Evolutionary conservation across 2,888 invertebrate species (phyloP).

Genomic region (Oxytorus armatus): DNA sequence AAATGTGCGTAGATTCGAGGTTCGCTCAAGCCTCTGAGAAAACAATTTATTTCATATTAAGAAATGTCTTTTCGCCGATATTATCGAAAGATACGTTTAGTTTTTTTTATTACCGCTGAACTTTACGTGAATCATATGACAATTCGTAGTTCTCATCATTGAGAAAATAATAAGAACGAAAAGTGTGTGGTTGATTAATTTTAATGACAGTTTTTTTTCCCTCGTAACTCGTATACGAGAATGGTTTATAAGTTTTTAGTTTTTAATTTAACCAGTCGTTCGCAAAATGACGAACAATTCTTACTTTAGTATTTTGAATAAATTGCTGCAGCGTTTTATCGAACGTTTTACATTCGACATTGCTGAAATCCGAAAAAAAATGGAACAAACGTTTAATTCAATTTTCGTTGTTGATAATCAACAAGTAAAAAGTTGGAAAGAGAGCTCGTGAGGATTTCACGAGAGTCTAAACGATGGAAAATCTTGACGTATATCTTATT

Average conservation of each 20-base stretch:
- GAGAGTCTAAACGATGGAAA: conserved; percentile 2
- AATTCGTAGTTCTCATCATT: background rate
- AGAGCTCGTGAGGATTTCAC: background rate
- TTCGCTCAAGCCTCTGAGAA: too few relatives aligned
- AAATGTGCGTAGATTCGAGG: too few relatives aligned
- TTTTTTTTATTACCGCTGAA: background rate
- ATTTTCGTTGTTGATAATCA: background rate
- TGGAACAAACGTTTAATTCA: conserved; percentile 11
- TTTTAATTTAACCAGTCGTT: too few relatives aligned
- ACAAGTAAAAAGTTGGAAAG: background rate
- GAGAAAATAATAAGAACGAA: too few relatives aligned
- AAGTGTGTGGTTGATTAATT: too few relatives aligned
- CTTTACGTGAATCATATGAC: background rate
- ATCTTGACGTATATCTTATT: conserved; percentile 18
- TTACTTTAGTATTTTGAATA: background rate
- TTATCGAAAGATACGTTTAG: too few relatives aligned
- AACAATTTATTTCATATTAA: too few relatives aligned
- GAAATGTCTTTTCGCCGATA: too few relatives aligned
- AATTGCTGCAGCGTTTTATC: background rate
- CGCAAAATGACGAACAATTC: background rate
- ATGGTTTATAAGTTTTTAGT: too few relatives aligned
- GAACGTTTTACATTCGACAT: background rate
- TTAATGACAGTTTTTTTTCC: too few relatives aligned
- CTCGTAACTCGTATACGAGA: background rate
- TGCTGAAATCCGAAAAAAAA: background rate